A percentile compares a stretch with the other conserved stretches of the same genome.
These are phyloP conservation scores for Caranx ignobilis DNA, from an alignment of 2,113 vertebrate species.

Conservation along the genomic window DNA sequence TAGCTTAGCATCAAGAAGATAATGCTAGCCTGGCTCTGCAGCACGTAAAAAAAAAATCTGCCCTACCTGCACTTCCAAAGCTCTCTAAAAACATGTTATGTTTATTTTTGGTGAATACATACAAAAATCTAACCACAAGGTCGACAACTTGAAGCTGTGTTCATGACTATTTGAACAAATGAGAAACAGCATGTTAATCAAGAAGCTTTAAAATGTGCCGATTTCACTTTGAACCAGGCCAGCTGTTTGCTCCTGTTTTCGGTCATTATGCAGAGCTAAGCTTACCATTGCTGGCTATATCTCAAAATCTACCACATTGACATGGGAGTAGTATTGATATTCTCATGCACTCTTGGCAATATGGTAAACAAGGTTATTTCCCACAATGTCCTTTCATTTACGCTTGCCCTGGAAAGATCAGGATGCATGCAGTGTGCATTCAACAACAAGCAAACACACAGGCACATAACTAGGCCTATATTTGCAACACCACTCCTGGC, in stretches of 20 bases:
- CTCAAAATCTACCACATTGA: neutral
- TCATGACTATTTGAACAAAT: neutral
- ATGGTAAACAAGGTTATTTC: neutral
- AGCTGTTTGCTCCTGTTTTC: neutral
- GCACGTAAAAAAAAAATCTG: neutral
- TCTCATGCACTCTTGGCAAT: too few species aligned
- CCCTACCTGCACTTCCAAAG: too few species aligned
- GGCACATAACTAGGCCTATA: neutral
- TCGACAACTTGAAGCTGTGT: too few species aligned
- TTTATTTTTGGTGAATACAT: too few species aligned
- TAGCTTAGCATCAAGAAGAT: neutral
- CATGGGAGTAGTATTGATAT: neutral
- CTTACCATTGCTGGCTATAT: neutral
- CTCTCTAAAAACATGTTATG: too few species aligned
- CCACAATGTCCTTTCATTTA: neutral
- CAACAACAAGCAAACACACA: neutral
- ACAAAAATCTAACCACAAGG: too few species aligned
- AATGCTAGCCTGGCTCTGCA: neutral
- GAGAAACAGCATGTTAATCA: neutral
- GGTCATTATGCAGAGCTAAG: neutral
- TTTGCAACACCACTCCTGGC: slow-evolving; percentile 46
- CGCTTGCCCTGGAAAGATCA: neutral
- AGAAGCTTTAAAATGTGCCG: neutral
- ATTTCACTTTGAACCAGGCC: too few species aligned
- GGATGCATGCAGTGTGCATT: neutral